Evolutionary conservation across 2,113 vertebrate species (phyloP).

Genomic region (Eretmochelys imbricata): DNA sequence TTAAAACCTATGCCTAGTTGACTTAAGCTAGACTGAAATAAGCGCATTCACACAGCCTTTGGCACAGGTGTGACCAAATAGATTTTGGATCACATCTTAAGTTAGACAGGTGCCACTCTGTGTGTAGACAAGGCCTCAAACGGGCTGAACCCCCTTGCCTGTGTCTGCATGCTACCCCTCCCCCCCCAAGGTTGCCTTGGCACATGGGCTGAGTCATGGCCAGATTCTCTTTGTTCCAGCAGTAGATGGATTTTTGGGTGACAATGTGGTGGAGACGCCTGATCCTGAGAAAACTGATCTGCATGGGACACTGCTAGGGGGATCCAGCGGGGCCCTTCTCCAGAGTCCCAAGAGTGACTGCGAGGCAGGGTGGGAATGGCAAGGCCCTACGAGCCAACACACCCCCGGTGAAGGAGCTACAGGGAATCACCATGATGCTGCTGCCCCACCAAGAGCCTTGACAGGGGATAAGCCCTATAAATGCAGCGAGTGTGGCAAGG

Average conservation of each 20-base stretch:
- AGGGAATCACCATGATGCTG: neutral
- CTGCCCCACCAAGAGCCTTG: too few species aligned
- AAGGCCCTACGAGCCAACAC: neutral
- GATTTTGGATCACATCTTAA: neutral
- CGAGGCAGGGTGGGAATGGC: neutral
- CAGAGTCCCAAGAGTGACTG: neutral
- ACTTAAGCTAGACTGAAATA: neutral
- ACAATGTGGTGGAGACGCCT: neutral
- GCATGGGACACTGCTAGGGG: neutral
- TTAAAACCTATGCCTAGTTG: neutral
- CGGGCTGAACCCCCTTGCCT: neutral
- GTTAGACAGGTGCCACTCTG: neutral
- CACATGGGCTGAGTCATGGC: neutral
- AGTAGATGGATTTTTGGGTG: neutral
- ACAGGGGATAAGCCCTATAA: neutral
- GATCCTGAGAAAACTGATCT: neutral
- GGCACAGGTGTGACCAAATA: neutral
- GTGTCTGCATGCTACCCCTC: too few species aligned
- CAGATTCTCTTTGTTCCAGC: neutral
- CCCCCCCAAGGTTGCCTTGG: neutral
- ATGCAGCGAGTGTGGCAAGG: neutral
- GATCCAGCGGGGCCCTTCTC: neutral
- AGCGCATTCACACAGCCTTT: neutral
- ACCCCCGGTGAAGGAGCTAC: accelerated
- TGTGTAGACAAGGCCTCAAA: neutral